Base-by-base conservation (phyloP, 1,140 invertebrate genomes). In the Brachionus rubens region DNA sequence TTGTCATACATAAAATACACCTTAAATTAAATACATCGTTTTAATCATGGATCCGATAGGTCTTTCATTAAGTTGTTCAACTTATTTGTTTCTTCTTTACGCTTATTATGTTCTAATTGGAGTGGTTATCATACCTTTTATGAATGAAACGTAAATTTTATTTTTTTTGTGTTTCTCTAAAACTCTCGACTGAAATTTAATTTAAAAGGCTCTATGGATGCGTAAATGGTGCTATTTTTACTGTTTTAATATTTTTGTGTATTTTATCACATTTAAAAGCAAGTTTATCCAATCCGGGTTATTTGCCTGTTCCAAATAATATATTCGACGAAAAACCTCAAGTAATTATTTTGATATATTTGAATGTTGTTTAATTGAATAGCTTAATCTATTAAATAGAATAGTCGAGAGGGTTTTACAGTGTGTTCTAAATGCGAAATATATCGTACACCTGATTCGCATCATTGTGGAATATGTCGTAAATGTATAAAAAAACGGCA, bases 401-500 rank as follows among this genome's bases (percentile, higher is more conserved):
- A 19, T 21, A 36, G 30, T 19, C 28, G 19, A 9, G 24, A 65
- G 12, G 59, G 41, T 16, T 43, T 43, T 28, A 65, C 59, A 6
- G 43, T 43, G 0, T 65, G 59, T 43, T 41, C 36, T 6, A 65
- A 41, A 43, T 65, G 59, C 24, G 59, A 41, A 16, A 43, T 65
- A 40, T 65, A 43, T 43, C 33, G 59, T 12, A 12, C 59, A 26
- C 5, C 40, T 26, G 59, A 65, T 26, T 65, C 59, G 0, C 59
- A 65, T 26, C 59, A 65, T 26, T 65, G 59, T 21, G 40, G 40
- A 10, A 65, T 65, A 24, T 65, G 59, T 9, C 59, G 59, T 9
- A 65, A 65, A 65, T 65, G 59, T 26, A 65, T 65, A 9, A 65
- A 43, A 43, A 65, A 26, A 43, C 24, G 59, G 41, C 59, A 65